Evolutionary conservation across 2,113 vertebrate species (phyloP), one percentile per base, ranked within the genome.

Genomic region (Alaudala cheleensis): DNA sequence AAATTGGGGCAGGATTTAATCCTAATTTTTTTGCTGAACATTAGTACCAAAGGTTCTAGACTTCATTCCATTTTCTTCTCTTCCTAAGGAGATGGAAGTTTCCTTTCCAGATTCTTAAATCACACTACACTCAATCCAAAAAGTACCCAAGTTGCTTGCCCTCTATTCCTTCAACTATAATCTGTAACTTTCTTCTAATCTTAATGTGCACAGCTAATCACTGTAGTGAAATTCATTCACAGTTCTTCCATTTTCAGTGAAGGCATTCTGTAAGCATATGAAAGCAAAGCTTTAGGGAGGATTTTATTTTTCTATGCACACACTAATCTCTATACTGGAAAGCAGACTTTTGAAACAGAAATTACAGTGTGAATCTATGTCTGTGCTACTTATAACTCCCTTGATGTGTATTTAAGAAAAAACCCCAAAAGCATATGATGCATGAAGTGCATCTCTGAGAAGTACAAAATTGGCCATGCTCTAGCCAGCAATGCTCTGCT

Each of bases 1-100:
- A 93, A 92, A 95, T 95, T 66, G 42, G 71, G 29, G 72, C 71
- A 83, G 56, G 72, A 88, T 86, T 95, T 93, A 85, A 90, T 93
- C 76, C 64, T 81, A 62, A 93, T 74, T 92, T 94, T 58, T 86
- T 54, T 66, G 45, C 50, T 88, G 79, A 54, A 88, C 21, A 2
- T 77, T 77, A 62, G 54, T 81, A 54, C 86, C 58, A 86, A 92
- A 81, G 8, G 26, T 78, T 94, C 74, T 83, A 34, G 47, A 90
- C 80, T 80, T 86, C 37, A 74, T 90, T 71, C 58, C 77, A 29
- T 81, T 90, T 81, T 57, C 51, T 65, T 78, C 65, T 71, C 24
- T 42, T 87, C 61, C 65, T 84, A 73, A 66, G 51, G 44, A 85
- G 37, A 77, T 57, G 33, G 42, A 85, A 69, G 42, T 84, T 96